A percentile compares a stretch with the other conserved stretches of the same genome.
These are phyloP conservation scores for Pseudorectes ferrugineus DNA, from an alignment of 2,113 vertebrate species.

Conservation along the genomic window DNA sequence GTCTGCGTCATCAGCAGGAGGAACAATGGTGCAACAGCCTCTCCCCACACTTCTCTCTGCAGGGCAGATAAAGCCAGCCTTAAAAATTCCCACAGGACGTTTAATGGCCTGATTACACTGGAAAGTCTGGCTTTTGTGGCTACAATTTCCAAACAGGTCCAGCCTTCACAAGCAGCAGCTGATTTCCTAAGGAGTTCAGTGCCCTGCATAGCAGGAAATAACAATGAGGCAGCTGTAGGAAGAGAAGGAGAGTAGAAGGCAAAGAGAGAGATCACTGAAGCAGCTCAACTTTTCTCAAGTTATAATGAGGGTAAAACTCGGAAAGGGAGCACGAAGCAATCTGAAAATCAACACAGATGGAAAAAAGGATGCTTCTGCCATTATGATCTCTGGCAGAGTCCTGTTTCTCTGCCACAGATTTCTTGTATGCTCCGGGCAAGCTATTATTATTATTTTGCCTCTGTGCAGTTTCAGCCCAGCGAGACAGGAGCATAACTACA, in stretches of 20 bases:
- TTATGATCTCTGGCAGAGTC: not conserved
- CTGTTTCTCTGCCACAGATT: not conserved
- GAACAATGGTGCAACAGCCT: not conserved
- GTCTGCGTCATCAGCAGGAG: not conserved
- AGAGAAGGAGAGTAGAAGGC: not conserved
- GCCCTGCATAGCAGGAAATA: not conserved
- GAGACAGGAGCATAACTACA: not conserved
- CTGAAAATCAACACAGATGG: not conserved
- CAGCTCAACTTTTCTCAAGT: not conserved
- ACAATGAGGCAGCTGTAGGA: not conserved
- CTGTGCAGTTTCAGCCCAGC: not conserved
- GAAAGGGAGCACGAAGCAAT: not conserved
- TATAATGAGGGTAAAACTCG: not conserved
- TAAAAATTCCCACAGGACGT: not conserved
- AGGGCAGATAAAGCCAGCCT: not conserved
- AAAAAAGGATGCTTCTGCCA: not conserved
- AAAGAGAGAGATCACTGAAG: not conserved
- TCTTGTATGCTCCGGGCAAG: not conserved
- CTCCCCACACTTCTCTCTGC: not conserved
- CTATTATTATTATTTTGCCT: not conserved
- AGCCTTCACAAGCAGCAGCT: not conserved
- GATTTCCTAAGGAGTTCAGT: not conserved
- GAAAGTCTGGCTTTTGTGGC: not conserved
- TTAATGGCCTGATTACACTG: not conserved
- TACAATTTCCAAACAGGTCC: not conserved